Evolutionary conservation across 2,113 vertebrate species (phyloP).

Genomic region (Solea senegalensis): DNA sequence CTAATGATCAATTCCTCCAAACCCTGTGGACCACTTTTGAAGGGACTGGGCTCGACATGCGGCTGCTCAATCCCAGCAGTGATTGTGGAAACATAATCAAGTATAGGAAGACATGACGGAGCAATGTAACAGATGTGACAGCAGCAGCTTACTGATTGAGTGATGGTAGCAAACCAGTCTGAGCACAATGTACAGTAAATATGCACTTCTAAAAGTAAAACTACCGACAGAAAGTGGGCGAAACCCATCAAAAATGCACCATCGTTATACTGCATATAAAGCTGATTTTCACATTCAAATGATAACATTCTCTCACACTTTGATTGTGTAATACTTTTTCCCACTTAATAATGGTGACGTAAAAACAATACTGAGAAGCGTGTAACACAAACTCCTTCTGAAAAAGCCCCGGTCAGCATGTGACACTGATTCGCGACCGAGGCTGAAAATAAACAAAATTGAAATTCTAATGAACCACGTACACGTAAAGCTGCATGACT

Average conservation of each 20-base stretch:
- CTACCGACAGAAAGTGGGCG: conserved; percentile 2
- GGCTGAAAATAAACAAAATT: background rate
- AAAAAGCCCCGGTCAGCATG: conserved; percentile 18
- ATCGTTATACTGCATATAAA: conserved; percentile 30
- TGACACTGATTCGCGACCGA: background rate
- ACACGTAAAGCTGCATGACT: background rate
- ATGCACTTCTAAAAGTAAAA: conserved; percentile 40
- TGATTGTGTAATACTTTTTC: conserved; percentile 23
- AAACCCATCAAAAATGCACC: conserved; percentile 27
- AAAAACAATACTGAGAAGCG: conserved; percentile 37
- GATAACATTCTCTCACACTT: background rate
- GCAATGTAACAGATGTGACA: conserved; percentile 10
- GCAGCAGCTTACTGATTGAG: conserved; percentile 19
- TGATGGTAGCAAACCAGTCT: background rate
- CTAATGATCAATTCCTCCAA: conserved; percentile 4
- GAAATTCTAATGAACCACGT: background rate
- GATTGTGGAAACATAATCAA: background rate
- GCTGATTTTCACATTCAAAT: conserved; percentile 39
- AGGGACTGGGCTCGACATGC: background rate
- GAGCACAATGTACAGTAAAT: conserved; percentile 37
- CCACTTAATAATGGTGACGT: background rate
- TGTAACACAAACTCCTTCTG: conserved; percentile 5
- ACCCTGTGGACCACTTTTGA: background rate
- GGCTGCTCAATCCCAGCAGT: conserved; percentile 1
- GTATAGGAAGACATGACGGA: conserved; percentile 11